phyloP scores from a whole-genome alignment of 2,888 invertebrate species.

The Rugalucina vietnamica region DNA sequence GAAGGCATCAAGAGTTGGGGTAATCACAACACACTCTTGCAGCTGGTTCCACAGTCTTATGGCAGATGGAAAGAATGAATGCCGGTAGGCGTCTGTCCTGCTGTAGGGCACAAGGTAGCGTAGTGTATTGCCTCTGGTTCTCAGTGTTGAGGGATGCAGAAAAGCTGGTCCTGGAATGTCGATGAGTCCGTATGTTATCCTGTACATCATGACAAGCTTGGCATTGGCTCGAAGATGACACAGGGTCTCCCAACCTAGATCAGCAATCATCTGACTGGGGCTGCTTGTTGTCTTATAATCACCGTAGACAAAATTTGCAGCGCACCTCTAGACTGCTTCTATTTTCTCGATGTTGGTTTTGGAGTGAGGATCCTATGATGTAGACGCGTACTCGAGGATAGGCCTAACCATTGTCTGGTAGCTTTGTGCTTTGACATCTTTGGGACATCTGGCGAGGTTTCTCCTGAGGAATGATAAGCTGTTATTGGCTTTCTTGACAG shows the following conservation, averaged over 20 bases:
- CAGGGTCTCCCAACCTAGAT: slow-evolving; percentile 34
- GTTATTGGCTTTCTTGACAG: slow-evolving; percentile 47
- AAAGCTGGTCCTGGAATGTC: slow-evolving; percentile 8
- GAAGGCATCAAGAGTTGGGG: slow-evolving; percentile 19
- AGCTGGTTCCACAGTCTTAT: slow-evolving; percentile 19
- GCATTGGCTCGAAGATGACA: neutral
- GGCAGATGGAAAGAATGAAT: slow-evolving; percentile 13
- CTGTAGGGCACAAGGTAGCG: neutral
- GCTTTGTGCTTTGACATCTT: slow-evolving; percentile 29
- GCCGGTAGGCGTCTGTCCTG: slow-evolving; percentile 3
- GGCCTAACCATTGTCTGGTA: slow-evolving; percentile 44
- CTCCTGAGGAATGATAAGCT: slow-evolving; percentile 29
- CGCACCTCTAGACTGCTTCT: slow-evolving; percentile 46
- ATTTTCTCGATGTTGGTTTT: slow-evolving; percentile 30
- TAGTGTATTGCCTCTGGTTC: slow-evolving; percentile 19
- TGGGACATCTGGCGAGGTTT: slow-evolving; percentile 32
- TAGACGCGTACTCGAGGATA: slow-evolving; percentile 43
- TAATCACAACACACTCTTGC: neutral
- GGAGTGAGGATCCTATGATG: slow-evolving; percentile 40
- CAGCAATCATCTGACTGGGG: too few relatives aligned
- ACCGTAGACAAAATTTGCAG: slow-evolving; percentile 29
- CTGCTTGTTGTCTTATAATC: slow-evolving; percentile 44
- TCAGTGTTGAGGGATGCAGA: neutral
- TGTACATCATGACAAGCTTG: slow-evolving; percentile 28
- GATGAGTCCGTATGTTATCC: slow-evolving; percentile 3